Evolutionary conservation across 2,888 invertebrate species (phyloP).

Genomic region (Thecophora atra): DNA sequence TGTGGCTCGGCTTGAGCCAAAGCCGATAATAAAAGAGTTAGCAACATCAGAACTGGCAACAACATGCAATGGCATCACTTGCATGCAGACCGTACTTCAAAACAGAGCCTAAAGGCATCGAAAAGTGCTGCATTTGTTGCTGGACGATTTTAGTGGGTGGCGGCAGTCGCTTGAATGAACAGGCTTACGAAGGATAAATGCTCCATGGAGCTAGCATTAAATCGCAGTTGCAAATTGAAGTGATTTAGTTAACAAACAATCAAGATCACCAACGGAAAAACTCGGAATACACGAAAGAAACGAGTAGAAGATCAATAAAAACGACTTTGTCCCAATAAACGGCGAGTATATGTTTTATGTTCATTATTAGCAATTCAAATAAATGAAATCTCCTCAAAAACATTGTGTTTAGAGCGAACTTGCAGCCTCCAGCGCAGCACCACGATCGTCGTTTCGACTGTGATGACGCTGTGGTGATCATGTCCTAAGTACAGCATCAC

Average conservation of each 20-base stretch:
- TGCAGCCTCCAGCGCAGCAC: no score
- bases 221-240: no score
- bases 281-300: neutral
- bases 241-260: no score
- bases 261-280: neutral
- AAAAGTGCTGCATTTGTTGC: slow-evolving; percentile 5
- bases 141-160: slow-evolving; percentile 14
- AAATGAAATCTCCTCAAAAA: no score
- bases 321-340: no score
- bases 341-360: no score
- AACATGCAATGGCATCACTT: neutral
- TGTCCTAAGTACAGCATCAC: slow-evolving; percentile 19
- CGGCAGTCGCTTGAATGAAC: slow-evolving; percentile 8
- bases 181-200: neutral
- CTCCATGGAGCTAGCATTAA: no score
- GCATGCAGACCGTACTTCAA: neutral
- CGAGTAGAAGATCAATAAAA: neutral
- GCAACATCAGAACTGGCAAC: neutral
- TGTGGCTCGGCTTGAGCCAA: slow-evolving; percentile 14
- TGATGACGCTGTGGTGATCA: slow-evolving; percentile 28
- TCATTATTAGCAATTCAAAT: no score
- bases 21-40: slow-evolving; percentile 16
- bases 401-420: no score
- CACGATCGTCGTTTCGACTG: neutral
- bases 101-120: slow-evolving; percentile 23